These are phyloP conservation scores for Calliphora vicina DNA, from an alignment of 1,140 invertebrate genomes.

Conservation along the genomic window DNA sequence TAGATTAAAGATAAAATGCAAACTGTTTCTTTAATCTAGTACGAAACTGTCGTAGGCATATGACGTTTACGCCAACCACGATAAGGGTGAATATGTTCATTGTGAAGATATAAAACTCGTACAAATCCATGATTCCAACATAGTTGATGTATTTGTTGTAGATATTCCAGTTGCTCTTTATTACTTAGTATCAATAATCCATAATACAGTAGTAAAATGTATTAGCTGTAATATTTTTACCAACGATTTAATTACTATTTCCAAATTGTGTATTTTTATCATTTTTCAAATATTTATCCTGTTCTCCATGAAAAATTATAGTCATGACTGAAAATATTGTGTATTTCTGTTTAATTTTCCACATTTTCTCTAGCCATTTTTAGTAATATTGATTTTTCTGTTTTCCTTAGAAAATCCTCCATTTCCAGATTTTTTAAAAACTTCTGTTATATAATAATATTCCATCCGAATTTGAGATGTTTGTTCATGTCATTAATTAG, in stretches of 20 bases:
- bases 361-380: background rate
- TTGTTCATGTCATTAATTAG: background rate
- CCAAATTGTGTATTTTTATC: background rate
- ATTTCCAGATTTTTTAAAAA: background rate
- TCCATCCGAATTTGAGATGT: background rate
- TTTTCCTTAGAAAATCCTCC: background rate
- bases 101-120: background rate
- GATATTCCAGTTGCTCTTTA: background rate
- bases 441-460: background rate
- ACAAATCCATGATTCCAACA: slow-evolving; percentile 19
- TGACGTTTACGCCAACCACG: too few relatives aligned
- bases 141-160: background rate
- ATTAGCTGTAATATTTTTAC: background rate
- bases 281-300: background rate
- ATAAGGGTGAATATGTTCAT: slow-evolving; percentile 15
- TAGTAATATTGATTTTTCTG: background rate
- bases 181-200: background rate
- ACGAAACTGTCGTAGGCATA: too few relatives aligned
- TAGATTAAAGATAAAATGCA: too few relatives aligned
- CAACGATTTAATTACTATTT: background rate
- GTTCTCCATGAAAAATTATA: background rate
- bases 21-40: too few relatives aligned
- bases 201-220: background rate
- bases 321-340: background rate
- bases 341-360: background rate